Evolutionary conservation across 2,113 vertebrate genomes (phyloP).

Genomic region (Sialia sialis): DNA sequence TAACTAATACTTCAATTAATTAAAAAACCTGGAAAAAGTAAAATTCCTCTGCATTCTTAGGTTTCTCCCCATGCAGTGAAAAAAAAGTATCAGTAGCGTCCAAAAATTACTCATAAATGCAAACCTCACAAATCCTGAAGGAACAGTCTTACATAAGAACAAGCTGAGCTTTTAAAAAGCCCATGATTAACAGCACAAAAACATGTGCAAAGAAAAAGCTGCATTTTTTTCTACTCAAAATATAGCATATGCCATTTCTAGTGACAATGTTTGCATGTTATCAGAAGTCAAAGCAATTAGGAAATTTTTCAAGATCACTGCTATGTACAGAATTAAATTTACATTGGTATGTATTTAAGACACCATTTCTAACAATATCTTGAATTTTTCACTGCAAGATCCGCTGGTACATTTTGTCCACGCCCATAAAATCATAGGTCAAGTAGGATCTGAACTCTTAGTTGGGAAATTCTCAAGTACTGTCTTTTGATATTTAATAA

Average conservation of each 20-base stretch:
- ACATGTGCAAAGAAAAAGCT: neutral
- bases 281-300: neutral
- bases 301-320: neutral
- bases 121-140: conserved; percentile 9
- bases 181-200: neutral
- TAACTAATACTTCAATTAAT: neutral
- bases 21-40: neutral
- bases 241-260: neutral
- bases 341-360: neutral
- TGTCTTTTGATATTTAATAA: neutral
- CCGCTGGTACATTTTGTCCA: neutral
- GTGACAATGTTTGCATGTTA: neutral
- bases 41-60: neutral
- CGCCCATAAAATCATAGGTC: neutral
- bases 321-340: neutral
- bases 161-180: conserved; percentile 3
- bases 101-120: conserved; percentile 50
- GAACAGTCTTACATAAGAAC: neutral
- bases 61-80: neutral
- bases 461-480: neutral
- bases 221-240: neutral
- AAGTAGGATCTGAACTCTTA: neutral
- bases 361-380: neutral
- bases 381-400: neutral
- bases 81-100: neutral